Base-by-base conservation (phyloP, 2,888 invertebrate species). In the Drosophila tanythrix region DNA sequence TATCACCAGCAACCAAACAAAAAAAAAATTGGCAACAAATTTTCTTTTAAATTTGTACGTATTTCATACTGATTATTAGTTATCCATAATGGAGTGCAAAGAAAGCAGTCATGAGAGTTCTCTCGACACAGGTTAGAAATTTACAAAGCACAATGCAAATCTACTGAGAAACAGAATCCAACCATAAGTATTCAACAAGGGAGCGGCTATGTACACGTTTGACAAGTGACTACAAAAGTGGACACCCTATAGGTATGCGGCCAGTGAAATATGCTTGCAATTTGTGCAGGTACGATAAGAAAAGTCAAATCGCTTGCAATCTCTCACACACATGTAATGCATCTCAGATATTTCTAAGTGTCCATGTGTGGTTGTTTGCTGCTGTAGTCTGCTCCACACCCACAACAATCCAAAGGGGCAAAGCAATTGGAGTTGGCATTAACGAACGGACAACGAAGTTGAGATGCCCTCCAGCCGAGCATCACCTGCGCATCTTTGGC, bases 241-340 rank as follows among this genome's bases (percentile, higher is more conserved):
- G 27, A 18, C 55, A 55, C 11, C 55, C 55, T 55, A 36, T 36
- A 35, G 36, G 38, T 40, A 38, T 40, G 31, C 11, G 10, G 27
- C 18, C 59, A 13, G 56, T 53, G 67, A 62, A 53, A 74, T 74
- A 71, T 82, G 83, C 72, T 76, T 80, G 83, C 80, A 80, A 85
- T 82, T 85, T 81, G 86, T 85, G 83, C 63, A 79, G 83, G 70
- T 85, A 80, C 81, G 83, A 82, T 85, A 85, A 66, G 76, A 67
- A 80, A 80, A 83, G 85, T 82, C 81, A 80, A 81, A 85, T 79
- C 82, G 79, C 63, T 67, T 59, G 51, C 43, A 59, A 56, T 36
- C 58, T 56, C 40, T 62, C 53, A 51, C 27, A 43, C 40, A 50
- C 35, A 29, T 50, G 29, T 57, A 36, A 15, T 63, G 27, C 31